phyloP scores from a whole-genome alignment of 2,113 vertebrate species.

The Perca fluviatilis region DNA sequence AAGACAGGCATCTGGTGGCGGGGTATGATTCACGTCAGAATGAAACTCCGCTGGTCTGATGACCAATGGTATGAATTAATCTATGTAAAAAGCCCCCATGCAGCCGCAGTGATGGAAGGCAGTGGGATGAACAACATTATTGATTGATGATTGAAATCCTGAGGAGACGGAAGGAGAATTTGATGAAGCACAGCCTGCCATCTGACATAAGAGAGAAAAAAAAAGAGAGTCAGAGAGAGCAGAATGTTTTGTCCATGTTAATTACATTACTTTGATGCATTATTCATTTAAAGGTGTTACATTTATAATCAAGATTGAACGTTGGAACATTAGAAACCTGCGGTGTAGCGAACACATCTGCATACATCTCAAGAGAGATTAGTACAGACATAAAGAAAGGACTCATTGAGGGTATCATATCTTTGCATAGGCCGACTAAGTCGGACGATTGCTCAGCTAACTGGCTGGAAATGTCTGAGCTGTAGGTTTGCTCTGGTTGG shows the following conservation, averaged over 20 bases:
- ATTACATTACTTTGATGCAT: slow-evolving; percentile 48
- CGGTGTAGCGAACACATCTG: background rate
- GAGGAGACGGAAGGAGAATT: slow-evolving; percentile 14
- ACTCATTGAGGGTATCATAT: slow-evolving; percentile 14
- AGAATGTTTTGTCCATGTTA: slow-evolving; percentile 55
- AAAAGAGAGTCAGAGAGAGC: slow-evolving; percentile 20
- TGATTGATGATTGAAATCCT: slow-evolving; percentile 50
- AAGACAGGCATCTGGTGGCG: slow-evolving; percentile 44
- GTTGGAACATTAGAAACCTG: slow-evolving; percentile 8
- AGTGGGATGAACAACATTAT: slow-evolving; percentile 45
- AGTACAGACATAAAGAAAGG: slow-evolving; percentile 2
- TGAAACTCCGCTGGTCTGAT: slow-evolving; percentile 28
- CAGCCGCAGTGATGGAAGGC: slow-evolving; percentile 17
- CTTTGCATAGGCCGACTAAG: slow-evolving; percentile 11
- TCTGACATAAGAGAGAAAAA: slow-evolving; percentile 30
- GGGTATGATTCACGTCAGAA: slow-evolving; percentile 38
- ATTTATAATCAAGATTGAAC: slow-evolving; percentile 27
- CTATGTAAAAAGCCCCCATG: slow-evolving; percentile 29
- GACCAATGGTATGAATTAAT: slow-evolving; percentile 42
- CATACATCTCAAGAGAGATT: slow-evolving; percentile 1
- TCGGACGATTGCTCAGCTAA: slow-evolving; percentile 51
- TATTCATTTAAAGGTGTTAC: slow-evolving; percentile 17
- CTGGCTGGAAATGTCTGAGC: slow-evolving; percentile 54
- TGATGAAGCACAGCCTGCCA: slow-evolving; percentile 19
- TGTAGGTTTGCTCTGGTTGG: slow-evolving; percentile 41